Evolutionary conservation across 2,113 vertebrate genomes (phyloP), one percentile per base, ranked within the genome.

Genomic region (Butorides virescens): DNA sequence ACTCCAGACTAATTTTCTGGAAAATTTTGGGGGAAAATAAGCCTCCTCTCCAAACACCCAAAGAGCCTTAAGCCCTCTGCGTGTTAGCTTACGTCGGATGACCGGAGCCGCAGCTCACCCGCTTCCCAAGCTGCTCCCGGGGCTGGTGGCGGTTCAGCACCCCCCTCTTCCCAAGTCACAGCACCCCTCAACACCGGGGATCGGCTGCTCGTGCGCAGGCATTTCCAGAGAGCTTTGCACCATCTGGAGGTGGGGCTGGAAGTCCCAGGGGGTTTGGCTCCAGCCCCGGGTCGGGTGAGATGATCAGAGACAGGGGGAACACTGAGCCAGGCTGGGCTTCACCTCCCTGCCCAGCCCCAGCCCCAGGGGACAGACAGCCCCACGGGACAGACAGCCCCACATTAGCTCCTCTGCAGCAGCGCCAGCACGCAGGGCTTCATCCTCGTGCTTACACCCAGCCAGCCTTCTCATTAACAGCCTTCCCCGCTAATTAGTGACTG

Each of bases 131-230:
- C 37, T 42, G 62, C 44, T 80, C 37, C 80, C 30, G 10, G 73
- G 42, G 61, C 39, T n/a, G 55, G n/a, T 1, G 1, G 39, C 1
- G 1, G 25, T 5, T 34, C 73, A 12, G 53, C 15, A 9, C 27
- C 25, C 26, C 6, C 30, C 59, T 5, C n/a, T 63, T 29, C 49
- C 76, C 42, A 13, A 13, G 10, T 32, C 23, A 7, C 50, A 39
- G 19, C 34, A 7, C 12, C 9, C n/a, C 26, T 44, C 59, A 9
- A 7, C 34, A 1, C 37, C 1, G 2, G 47, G 37, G 47, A 46
- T 9, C 29, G 7, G 37, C 4, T 11, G 27, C 59, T 39, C 21
- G 1, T 7, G 8, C 4, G 0, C 0, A 1, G 56, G 16, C 19
- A 9, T 5, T 11, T n/a, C 50, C 44, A 72, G 65, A 18, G 32